phyloP scores from a whole-genome alignment of 2,888 invertebrate species.

The Cephonodes hylas region DNA sequence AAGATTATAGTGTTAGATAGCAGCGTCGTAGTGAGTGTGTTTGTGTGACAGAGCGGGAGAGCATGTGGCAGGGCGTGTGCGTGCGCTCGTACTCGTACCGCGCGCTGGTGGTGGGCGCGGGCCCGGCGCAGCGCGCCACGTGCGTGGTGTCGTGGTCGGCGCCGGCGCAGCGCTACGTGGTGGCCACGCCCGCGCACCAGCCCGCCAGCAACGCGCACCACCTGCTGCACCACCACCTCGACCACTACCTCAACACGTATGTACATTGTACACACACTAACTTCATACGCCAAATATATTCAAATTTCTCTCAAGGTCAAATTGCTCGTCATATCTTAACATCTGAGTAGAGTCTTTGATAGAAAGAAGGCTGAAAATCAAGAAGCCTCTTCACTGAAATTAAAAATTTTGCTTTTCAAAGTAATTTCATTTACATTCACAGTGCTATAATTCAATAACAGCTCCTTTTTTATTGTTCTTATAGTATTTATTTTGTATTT shows the following conservation, averaged over 20 bases:
- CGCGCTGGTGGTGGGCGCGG: slow-evolving; percentile 93
- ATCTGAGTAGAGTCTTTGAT: too few species aligned
- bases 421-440: too few species aligned
- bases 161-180: slow-evolving; percentile 87
- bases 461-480: too few species aligned
- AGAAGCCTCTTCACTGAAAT: too few species aligned
- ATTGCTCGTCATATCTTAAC: too few species aligned
- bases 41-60: slow-evolving; percentile 79
- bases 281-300: background rate
- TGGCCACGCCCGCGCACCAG: slow-evolving; percentile 89
- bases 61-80: slow-evolving; percentile 80
- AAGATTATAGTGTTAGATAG: background rate
- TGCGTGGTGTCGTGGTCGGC: slow-evolving; percentile 92
- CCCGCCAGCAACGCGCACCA: slow-evolving; percentile 94
- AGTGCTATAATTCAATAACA: too few species aligned
- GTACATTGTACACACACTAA: too few species aligned
- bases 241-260: slow-evolving; percentile 91
- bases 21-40: background rate
- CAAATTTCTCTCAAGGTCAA: too few species aligned
- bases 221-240: slow-evolving; percentile 92
- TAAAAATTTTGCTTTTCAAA: too few species aligned
- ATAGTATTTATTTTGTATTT: too few species aligned
- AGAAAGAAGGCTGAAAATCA: too few species aligned
- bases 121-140: slow-evolving; percentile 90
- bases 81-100: slow-evolving; percentile 96